phyloP scores from a whole-genome alignment of 1,140 invertebrate species.

The Venturia canescens region DNA sequence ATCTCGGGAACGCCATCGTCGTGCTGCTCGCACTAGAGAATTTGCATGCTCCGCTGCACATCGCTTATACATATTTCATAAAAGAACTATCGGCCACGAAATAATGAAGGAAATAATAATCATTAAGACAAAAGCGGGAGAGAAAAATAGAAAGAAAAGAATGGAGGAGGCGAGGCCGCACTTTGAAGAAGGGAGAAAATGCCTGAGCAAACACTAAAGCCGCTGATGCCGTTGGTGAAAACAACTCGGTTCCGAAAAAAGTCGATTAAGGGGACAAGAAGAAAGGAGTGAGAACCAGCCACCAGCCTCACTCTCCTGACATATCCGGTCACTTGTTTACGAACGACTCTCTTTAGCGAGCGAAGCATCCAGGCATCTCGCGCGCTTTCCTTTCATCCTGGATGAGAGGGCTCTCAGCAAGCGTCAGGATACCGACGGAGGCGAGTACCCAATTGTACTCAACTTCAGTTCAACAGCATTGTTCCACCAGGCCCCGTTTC shows the following conservation, averaged over 20 bases:
- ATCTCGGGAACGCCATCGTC: background rate
- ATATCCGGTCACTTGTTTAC: no score
- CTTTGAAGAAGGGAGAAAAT: slow-evolving; percentile 18
- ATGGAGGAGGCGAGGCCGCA: background rate
- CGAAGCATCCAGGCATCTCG: no score
- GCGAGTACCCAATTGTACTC: no score
- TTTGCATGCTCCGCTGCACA: slow-evolving; percentile 18
- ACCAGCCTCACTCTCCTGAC: no score
- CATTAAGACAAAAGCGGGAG: slow-evolving; percentile 1
- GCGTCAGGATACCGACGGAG: no score
- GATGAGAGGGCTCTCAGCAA: no score
- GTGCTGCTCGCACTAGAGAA: background rate
- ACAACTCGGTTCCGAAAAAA: background rate
- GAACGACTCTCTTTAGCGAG: no score
- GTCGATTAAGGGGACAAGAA: slow-evolving; percentile 10
- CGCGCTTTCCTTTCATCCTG: no score
- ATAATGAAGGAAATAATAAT: slow-evolving; percentile 30
- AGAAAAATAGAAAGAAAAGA: slow-evolving; percentile 29
- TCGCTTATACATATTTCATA: slow-evolving; percentile 24
- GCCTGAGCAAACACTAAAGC: background rate
- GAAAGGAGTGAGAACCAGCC: background rate
- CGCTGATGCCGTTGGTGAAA: background rate
- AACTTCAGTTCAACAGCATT: no score
- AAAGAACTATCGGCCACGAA: background rate
- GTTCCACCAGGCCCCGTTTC: no score